Conservation (phyloP, 2,888 invertebrate species). For the Crepidodera aurea region DNA sequence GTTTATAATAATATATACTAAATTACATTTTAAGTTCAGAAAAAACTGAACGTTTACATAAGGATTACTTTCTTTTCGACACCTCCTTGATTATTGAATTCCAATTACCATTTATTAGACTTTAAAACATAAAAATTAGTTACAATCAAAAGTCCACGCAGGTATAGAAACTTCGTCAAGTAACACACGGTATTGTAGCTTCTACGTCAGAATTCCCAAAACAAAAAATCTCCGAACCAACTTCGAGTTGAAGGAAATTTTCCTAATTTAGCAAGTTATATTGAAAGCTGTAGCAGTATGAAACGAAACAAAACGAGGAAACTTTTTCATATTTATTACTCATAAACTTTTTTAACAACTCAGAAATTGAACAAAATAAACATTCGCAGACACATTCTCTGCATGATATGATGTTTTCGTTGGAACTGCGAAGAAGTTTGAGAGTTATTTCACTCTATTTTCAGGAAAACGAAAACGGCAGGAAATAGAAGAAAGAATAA, state of each 20-base stretch:
- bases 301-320: slow-evolving; percentile 18
- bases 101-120: no score
- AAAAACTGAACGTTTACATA: no score
- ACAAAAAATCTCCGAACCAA: neutral
- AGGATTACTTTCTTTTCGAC: no score
- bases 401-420: slow-evolving; percentile 18
- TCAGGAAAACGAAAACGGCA: slow-evolving; percentile 17
- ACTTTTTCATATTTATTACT: slow-evolving; percentile 33
- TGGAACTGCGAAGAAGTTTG: slow-evolving; percentile 16
- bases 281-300: slow-evolving; percentile 13
- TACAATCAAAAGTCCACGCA: no score
- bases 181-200: neutral
- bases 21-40: no score
- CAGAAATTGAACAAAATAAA: slow-evolving; percentile 35
- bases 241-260: slow-evolving; percentile 8
- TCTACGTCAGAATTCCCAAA: neutral
- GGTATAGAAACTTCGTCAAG: no score
- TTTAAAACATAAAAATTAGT: no score
- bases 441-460: slow-evolving; percentile 8
- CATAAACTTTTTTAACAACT: slow-evolving; percentile 33
- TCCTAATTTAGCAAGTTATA: slow-evolving; percentile 24
- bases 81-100: no score
- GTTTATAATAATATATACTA: no score
- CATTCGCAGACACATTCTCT: slow-evolving; percentile 24
- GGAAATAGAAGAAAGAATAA: neutral